Base-by-base conservation (phyloP, 2,113 vertebrate genomes). In the Centropus bengalensis region DNA sequence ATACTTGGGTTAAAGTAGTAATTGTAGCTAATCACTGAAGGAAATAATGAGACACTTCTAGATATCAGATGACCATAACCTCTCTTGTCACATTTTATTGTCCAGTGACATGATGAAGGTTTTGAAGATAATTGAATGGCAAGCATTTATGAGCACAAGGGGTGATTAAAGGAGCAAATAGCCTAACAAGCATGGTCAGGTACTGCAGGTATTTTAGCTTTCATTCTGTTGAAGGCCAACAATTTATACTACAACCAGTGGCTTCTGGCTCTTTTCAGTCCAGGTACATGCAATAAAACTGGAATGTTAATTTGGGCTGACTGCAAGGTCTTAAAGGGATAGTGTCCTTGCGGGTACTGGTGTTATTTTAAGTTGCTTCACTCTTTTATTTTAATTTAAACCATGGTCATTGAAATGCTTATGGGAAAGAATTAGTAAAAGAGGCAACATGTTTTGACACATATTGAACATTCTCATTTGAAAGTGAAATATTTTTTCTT, bases 151-250 rank as follows among this genome's bases (percentile, higher is more conserved):
- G 2, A 87, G 78, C 15, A 75, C 84, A 79, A 70, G 15, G 38
- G 78, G 79, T 94, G 91, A 86, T 95, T 95, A 75, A 93, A 96
- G 95, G 60, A 96, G 95, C 96, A 97, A 98, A 88, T 66, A 95
- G 94, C 94, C 95, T 97, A 96, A 96, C 97, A 97, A 96, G 97
- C 80, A 88, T 95, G 94, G 96, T 98, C 97, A 98, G 97, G 97
- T 96, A 95, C 73, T 27, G 59, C 44, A 13, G 66, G 83, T 60
- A 4, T 96, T 97, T 98, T 96, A 97, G 94, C 96, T 97, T 77
- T 98, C 87, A 40, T 97, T 97, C 97, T 96, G 97, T 97, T 98
- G 96, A 97, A 98, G 98, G 98, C 97, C 95, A 96, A 97, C 97
- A 97, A 96, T 97, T 98, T 95, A 97, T 97, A 96, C 96, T 96